phyloP scores from a whole-genome alignment of 2,888 invertebrate genomes.

The Temnothorax rugatulus region DNA sequence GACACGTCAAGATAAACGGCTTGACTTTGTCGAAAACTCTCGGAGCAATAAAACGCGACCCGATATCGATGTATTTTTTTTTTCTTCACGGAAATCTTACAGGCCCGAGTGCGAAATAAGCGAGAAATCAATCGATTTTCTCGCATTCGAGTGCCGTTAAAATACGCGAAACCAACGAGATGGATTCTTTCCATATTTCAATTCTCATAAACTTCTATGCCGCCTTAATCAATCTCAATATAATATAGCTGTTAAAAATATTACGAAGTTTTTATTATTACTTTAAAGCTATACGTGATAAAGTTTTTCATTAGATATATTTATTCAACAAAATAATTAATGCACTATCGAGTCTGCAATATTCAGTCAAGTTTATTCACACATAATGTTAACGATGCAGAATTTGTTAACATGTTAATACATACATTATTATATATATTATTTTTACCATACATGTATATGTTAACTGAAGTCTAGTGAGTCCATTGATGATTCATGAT shows the following conservation, averaged over 20 bases:
- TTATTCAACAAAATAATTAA: slow-evolving; percentile 1
- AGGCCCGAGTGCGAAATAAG: slow-evolving; percentile 6
- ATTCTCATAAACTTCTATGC: not conserved
- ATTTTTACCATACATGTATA: not conserved
- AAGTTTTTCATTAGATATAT: not conserved
- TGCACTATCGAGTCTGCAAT: not conserved
- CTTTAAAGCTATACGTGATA: not conserved
- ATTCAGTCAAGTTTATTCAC: not conserved
- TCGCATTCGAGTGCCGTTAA: not conserved
- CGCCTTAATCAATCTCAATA: not conserved
- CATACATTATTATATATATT: not conserved
- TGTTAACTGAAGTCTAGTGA: not conserved
- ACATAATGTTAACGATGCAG: not conserved
- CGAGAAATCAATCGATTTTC: not conserved
- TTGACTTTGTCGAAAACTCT: slow-evolving; percentile 15
- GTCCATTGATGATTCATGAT: too few relatives aligned
- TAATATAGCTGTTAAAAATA: not conserved
- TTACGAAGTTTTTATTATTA: slow-evolving; percentile 15
- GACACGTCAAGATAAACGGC: slow-evolving; percentile 29
- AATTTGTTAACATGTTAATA: not conserved
- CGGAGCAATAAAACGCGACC: slow-evolving; percentile 11
- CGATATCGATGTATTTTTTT: slow-evolving; percentile 29
- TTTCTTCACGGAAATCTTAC: slow-evolving; percentile 19
- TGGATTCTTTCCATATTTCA: slow-evolving; percentile 13
- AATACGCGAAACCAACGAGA: not conserved